Evolutionary conservation across 1,140 invertebrate genomes (phyloP).

Genomic region (Oryzaephilus surinamensis): DNA sequence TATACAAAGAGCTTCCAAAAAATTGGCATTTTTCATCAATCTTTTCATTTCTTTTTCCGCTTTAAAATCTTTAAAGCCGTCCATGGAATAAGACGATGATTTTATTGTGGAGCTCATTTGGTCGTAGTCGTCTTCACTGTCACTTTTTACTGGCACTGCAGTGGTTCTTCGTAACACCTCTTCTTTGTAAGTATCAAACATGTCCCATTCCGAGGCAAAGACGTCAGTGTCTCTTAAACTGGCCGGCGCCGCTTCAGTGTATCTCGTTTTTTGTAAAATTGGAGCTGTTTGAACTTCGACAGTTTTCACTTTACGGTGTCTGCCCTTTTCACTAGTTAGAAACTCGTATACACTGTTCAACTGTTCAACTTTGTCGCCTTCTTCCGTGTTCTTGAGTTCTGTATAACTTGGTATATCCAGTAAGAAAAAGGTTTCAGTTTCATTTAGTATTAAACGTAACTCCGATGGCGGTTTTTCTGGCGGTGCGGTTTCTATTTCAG

Average conservation of each 20-base stretch:
- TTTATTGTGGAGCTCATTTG: constrained; percentile 6
- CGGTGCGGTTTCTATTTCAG: no score
- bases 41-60: constrained; percentile 32
- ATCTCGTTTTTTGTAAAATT: constrained; percentile 46
- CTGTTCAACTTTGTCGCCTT: constrained; percentile 41
- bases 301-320: constrained; percentile 47
- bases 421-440: constrained; percentile 53
- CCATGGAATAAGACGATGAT: no score
- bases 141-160: constrained; percentile 14
- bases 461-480: no score
- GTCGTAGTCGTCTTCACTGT: constrained; percentile 1
- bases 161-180: constrained; percentile 33
- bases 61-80: constrained; percentile 19
- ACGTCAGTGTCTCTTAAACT: constrained; percentile 43
- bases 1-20: constrained; percentile 48
- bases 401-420: constrained; percentile 53
- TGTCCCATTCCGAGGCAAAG: constrained; percentile 62
- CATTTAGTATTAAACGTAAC: constrained; percentile 49
- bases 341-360: constrained; percentile 55
- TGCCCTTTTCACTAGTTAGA: constrained; percentile 48
- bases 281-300: constrained; percentile 56
- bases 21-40: constrained; percentile 38
- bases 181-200: constrained; percentile 54
- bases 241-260: constrained; percentile 44
- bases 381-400: constrained; percentile 44